These are phyloP conservation scores for Sialia sialis DNA, from an alignment of 2,113 vertebrate species.

Conservation along the genomic window DNA sequence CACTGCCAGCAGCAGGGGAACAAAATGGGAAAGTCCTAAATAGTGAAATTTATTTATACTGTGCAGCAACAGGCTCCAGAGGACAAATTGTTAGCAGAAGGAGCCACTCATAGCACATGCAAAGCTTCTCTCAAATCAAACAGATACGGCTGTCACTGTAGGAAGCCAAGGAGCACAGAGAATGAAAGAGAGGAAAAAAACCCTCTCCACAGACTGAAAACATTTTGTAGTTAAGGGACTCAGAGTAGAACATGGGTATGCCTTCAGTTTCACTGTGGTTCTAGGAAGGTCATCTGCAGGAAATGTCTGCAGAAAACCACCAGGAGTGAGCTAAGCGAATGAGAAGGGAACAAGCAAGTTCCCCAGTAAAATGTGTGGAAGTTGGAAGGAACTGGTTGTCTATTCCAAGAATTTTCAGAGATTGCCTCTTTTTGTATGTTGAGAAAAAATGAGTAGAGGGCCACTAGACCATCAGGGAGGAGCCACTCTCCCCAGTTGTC, in stretches of 20 bases:
- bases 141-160: background rate
- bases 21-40: constrained; percentile 15
- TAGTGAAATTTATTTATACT: constrained; percentile 38
- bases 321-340: background rate
- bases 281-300: background rate
- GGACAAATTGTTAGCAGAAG: constrained; percentile 52
- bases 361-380: background rate
- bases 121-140: constrained; percentile 29
- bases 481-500: background rate
- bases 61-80: background rate
- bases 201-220: background rate
- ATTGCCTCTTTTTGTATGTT: background rate
- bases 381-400: background rate
- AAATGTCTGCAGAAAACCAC: background rate
- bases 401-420: background rate
- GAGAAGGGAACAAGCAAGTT: background rate
- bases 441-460: background rate
- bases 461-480: background rate
- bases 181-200: background rate
- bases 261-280: background rate
- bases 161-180: background rate
- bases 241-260: background rate
- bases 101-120: background rate
- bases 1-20: background rate
- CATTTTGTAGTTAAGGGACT: background rate